Percentiles rank a stretch among this genome's conserved stretches.
Conservation (phyloP, 2,797 vertebrate species). For the Antrozous pallidus region DNA sequence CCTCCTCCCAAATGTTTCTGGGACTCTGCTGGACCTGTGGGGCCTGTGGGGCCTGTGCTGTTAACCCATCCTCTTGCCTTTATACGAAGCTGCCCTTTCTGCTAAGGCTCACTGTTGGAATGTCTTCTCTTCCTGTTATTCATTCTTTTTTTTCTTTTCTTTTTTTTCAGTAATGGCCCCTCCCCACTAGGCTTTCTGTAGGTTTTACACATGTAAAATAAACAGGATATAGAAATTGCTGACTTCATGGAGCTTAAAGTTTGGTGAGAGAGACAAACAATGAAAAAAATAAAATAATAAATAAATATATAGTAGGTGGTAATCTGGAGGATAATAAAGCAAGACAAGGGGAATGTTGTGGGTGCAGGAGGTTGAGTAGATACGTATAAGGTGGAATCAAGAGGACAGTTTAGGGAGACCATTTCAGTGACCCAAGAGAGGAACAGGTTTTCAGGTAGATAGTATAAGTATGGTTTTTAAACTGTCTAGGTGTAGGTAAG, state of each 20-base stretch:
- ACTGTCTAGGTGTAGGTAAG: not conserved
- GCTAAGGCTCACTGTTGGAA: not conserved
- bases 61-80: not conserved
- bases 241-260: not conserved
- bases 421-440: not conserved
- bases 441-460: not conserved
- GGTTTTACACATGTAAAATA: not conserved
- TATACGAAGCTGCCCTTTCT: not conserved
- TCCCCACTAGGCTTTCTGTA: not conserved
- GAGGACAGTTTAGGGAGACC: not conserved
- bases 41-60: not conserved
- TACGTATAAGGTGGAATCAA: not conserved
- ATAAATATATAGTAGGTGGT: not conserved
- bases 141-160: too few species aligned
- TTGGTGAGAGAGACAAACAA: not conserved
- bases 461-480: slow-evolving; percentile 27
- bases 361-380: not conserved
- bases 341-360: not conserved
- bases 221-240: not conserved
- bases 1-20: not conserved
- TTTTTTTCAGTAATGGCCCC: too few species aligned
- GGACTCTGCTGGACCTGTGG: not conserved
- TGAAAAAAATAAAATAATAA: not conserved
- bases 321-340: not conserved
- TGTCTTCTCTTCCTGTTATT: not conserved